phyloP scores from a whole-genome alignment of 1,140 invertebrate species.

The Diabrotica virgifera region DNA sequence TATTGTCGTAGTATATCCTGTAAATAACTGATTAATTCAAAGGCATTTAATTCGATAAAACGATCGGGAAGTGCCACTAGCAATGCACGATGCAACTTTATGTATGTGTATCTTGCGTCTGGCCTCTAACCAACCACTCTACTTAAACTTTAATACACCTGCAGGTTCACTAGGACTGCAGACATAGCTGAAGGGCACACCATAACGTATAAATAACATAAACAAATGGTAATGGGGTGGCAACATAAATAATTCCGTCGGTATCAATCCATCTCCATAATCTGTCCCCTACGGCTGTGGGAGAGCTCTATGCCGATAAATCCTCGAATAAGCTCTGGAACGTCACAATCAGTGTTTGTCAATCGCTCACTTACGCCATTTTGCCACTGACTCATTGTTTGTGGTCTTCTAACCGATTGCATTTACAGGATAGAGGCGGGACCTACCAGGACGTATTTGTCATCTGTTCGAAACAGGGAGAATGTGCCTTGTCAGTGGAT shows the following conservation, averaged over 20 bases:
- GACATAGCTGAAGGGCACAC: not conserved
- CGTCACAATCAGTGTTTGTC: constrained; percentile 38
- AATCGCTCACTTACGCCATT: constrained; percentile 30
- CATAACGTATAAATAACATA: constrained; percentile 34
- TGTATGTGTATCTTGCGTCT: no score
- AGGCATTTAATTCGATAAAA: no score
- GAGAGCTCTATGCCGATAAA: constrained; percentile 21
- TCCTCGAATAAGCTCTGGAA: constrained; percentile 24
- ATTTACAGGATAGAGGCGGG: not conserved
- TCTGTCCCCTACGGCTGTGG: constrained; percentile 34
- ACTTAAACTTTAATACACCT: no score
- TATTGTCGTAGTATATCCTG: no score
- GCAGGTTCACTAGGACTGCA: no score
- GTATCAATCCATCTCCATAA: constrained; percentile 40
- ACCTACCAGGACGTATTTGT: not conserved
- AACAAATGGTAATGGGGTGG: constrained; percentile 35
- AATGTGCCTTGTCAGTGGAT: not conserved
- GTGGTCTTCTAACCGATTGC: constrained; percentile 12
- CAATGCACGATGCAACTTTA: no score
- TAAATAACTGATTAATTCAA: no score
- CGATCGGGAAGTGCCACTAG: no score
- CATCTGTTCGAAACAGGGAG: not conserved
- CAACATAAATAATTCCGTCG: constrained; percentile 39
- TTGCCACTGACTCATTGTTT: constrained; percentile 29
- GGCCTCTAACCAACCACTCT: no score